These are phyloP conservation scores for Drosophila falleni DNA, from an alignment of 2,888 invertebrate species.

Conservation along the genomic window DNA sequence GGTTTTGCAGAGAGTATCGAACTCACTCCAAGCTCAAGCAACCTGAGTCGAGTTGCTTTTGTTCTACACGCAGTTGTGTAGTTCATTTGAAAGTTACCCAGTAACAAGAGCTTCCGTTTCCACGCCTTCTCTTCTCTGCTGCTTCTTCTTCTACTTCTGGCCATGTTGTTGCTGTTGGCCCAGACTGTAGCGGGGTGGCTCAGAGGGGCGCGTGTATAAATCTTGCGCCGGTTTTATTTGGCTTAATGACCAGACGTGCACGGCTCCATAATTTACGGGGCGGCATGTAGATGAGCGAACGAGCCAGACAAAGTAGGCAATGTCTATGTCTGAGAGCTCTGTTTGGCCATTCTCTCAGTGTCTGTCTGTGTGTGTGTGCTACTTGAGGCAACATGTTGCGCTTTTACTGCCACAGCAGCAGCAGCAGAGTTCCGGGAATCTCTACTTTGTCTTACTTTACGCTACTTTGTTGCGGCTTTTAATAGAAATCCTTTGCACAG, in stretches of 20 bases:
- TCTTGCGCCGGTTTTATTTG: conserved; percentile 84
- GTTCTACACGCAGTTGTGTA: conserved; percentile 55
- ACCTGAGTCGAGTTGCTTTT: conserved; percentile 37
- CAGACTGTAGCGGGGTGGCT: conserved; percentile 31
- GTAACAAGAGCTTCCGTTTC: conserved; percentile 42
- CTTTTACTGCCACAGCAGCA: conserved; percentile 61
- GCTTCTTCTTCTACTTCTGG: conserved; percentile 10
- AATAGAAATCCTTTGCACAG: conserved; percentile 74
- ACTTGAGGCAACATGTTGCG: conserved; percentile 78
- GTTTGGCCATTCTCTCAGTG: conserved; percentile 19
- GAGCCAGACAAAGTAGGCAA: conserved; percentile 72
- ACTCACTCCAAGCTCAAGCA: background rate
- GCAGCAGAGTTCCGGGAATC: conserved; percentile 38
- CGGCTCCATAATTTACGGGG: conserved; percentile 82
- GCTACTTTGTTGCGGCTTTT: conserved; percentile 78
- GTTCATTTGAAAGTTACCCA: conserved; percentile 69
- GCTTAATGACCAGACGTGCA: conserved; percentile 85
- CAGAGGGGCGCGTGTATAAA: conserved; percentile 75
- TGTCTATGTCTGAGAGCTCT: conserved; percentile 49
- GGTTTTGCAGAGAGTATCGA: background rate
- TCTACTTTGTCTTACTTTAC: conserved; percentile 78
- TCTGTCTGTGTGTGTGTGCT: conserved; percentile 33
- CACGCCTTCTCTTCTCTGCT: conserved; percentile 33
- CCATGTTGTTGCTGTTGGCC: conserved; percentile 12
- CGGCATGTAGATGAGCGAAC: conserved; percentile 75